Conservation (phyloP, 1,140 invertebrate species). For the Drosophila melanica region DNA sequence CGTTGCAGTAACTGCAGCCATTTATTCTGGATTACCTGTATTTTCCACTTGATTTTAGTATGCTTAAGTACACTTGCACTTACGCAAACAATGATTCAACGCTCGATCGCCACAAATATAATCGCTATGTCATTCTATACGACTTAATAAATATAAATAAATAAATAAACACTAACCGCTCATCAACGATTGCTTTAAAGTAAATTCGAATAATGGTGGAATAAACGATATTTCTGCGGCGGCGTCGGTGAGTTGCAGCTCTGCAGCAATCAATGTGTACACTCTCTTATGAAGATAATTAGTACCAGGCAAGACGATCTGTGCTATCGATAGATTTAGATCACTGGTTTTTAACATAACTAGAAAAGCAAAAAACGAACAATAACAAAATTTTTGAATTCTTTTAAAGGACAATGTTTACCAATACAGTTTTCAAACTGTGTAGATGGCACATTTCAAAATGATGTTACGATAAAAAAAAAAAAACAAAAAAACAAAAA, state of each 20-base stretch:
- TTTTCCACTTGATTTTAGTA: not conserved
- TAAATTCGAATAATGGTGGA: constrained; percentile 32
- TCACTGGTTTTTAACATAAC: not conserved
- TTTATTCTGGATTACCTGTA: not conserved
- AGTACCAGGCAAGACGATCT: not conserved
- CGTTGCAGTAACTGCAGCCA: not conserved
- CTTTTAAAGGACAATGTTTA: not conserved
- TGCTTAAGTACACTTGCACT: not conserved
- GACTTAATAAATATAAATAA: not conserved
- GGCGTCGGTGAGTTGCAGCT: constrained; percentile 11
- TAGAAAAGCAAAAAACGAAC: not conserved
- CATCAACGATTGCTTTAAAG: not conserved
- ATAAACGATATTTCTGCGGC: constrained; percentile 8
- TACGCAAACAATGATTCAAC: not conserved
- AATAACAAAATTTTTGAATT: not conserved
- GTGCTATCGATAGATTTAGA: constrained; percentile 1
- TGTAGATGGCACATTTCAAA: no score
- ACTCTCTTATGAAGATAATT: not conserved
- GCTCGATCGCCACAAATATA: not conserved
- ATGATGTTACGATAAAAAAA: no score
- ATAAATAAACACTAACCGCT: not conserved
- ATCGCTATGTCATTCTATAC: not conserved
- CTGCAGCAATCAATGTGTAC: constrained; percentile 10
- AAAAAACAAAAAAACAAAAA: no score
- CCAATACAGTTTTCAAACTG: not conserved